Evolutionary conservation across 2,888 invertebrate genomes (phyloP).

Genomic region (Bedellia somnulentella): DNA sequence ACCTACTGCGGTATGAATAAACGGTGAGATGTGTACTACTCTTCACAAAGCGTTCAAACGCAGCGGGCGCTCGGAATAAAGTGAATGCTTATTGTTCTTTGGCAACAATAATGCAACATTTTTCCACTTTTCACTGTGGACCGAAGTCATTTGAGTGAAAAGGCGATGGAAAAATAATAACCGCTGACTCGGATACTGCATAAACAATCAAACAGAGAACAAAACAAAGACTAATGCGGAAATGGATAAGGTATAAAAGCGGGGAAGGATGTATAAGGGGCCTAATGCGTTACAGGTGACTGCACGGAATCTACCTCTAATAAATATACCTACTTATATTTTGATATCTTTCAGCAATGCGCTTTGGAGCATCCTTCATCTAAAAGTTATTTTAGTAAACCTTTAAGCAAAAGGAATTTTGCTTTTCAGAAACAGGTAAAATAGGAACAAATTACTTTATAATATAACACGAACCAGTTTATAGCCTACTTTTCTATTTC

Average conservation of each 20-base stretch:
- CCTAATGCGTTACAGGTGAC: no score
- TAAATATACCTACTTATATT: no score
- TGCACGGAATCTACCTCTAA: no score
- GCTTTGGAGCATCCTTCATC: no score
- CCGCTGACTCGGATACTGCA: slow-evolving; percentile 44
- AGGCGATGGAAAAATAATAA: slow-evolving; percentile 41
- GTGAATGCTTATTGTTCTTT: slow-evolving; percentile 42
- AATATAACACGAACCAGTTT: no score
- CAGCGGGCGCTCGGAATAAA: neutral
- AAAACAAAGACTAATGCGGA: slow-evolving; percentile 57
- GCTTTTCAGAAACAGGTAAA: no score
- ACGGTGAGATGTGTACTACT: neutral
- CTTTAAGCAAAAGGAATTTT: no score
- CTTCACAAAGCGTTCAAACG: neutral
- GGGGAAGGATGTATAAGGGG: no score
- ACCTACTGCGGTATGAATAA: neutral
- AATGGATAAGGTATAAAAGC: slow-evolving; percentile 54
- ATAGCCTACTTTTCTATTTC: no score
- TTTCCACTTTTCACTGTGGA: slow-evolving; percentile 42
- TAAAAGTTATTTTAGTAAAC: no score
- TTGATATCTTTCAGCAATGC: no score
- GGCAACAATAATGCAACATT: slow-evolving; percentile 55
- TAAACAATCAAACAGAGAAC: slow-evolving; percentile 58
- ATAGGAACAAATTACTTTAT: no score
- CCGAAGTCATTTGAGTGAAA: slow-evolving; percentile 54